Evolutionary conservation across 2,113 vertebrate genomes (phyloP), one percentile per base, ranked within the genome.

Genomic region (Rhea pennata): DNA sequence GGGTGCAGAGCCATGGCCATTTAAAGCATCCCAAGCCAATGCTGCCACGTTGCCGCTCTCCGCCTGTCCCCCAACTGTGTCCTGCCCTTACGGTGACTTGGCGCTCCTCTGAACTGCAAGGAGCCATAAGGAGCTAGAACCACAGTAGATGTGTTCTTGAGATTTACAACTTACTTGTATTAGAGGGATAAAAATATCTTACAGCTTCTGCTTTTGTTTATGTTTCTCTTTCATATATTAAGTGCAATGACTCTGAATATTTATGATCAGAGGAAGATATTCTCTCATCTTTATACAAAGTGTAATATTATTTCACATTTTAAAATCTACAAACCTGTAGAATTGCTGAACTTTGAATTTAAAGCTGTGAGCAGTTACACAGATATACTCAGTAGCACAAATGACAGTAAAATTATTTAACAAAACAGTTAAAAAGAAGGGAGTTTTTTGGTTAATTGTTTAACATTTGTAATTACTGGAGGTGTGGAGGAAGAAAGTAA

Each of bases 1-100:
- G 6, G 42, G 27, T 48, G 48, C 0, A 0, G 75, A 16, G 87
- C 58, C 3, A 2, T 31, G n/a, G 27, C 53, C 76, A 39, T 69
- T 78, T 79, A 48, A 85, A 93, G 82, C 78, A 73, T 44, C 31
- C 90, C 0, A 10, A 90, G 78, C 48, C 24, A 51, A 69, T 1
- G n/a, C 79, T 78, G 42, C 78, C 58, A 53, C 53, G 73, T 80
- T 48, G 48, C n/a, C 24, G 33, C 8, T 4, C 12, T 75, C 26
- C 11, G 71, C 13, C 58, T 20, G n/a, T 61, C 23, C 24, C 56
- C 9, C 14, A 58, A 31, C 23, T 82, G 75, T 40, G 6, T 20
- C 5, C 36, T 75, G 51, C 21, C 42, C 44, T 74, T 90, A 20
- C 14, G n/a, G 65, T 23, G 61, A 0, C 50, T 79, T 1, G 3